Evolutionary conservation across 1,140 invertebrate genomes (phyloP).

Genomic region (Zaprionus capensis): DNA sequence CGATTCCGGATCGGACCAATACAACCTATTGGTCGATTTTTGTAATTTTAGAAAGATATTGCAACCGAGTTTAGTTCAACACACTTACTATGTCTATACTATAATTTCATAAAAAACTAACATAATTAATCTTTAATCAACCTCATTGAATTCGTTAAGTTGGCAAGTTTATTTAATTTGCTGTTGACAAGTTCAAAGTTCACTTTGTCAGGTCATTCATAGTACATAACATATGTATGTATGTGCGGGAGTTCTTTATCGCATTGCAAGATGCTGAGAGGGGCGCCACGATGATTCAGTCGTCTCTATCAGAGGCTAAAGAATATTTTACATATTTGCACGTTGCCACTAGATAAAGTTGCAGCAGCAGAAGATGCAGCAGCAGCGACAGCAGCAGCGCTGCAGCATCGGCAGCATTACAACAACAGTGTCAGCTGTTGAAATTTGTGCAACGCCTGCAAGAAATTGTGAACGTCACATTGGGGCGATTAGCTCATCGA

Average conservation of each 20-base stretch:
- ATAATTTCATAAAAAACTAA: too few relatives aligned
- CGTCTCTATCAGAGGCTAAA: conserved; percentile 20
- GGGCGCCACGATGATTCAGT: conserved; percentile 50
- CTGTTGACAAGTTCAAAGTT: conserved; percentile 8
- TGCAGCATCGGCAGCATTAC: conserved; percentile 18
- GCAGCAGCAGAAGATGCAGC: conserved; percentile 17
- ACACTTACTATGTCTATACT: too few relatives aligned
- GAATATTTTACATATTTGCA: conserved; percentile 58
- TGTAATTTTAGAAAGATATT: too few relatives aligned
- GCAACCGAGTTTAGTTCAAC: too few relatives aligned
- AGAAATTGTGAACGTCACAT: conserved; percentile 68
- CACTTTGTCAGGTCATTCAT: background rate
- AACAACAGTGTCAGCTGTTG: conserved; percentile 30
- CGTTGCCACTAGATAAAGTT: conserved; percentile 52
- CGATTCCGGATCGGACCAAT: too few relatives aligned
- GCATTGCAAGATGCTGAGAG: background rate
- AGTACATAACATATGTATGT: background rate
- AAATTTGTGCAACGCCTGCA: conserved; percentile 73
- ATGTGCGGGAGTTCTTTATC: conserved; percentile 4
- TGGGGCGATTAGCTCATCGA: conserved; percentile 74
- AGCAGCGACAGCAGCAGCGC: conserved; percentile 22
- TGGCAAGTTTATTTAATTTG: too few relatives aligned
- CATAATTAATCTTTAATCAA: too few relatives aligned
- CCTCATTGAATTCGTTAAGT: background rate
- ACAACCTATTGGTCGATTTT: too few relatives aligned